Percentiles rank a stretch among this genome's conserved stretches.
phyloP scores from a whole-genome alignment of 2,888 invertebrate species.

The Acleris holmiana region DNA sequence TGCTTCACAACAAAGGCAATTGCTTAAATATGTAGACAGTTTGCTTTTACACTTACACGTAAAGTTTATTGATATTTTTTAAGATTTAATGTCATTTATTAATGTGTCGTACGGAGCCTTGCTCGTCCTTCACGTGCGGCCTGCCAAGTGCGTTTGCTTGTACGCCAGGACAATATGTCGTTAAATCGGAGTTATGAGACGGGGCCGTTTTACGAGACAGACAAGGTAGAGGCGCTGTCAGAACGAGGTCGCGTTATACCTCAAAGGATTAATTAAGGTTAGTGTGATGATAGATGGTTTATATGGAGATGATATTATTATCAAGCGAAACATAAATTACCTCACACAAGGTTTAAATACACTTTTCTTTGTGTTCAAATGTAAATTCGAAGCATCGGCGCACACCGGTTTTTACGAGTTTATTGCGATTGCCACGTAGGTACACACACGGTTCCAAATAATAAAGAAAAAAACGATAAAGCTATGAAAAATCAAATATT shows the following conservation, averaged over 20 bases:
- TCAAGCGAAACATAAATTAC: not conserved
- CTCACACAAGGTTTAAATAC: no score
- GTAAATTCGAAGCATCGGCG: no score
- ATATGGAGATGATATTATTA: conserved; percentile 4
- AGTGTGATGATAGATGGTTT: conserved; percentile 13
- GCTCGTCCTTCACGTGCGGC: conserved; percentile 22
- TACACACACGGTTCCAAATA: no score
- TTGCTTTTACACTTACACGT: no score
- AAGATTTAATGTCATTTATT: not conserved
- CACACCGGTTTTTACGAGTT: no score
- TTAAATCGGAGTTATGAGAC: conserved; percentile 46
- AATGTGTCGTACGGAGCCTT: conserved; percentile 5
- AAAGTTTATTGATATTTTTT: no score
- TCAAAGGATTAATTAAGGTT: conserved; percentile 33
- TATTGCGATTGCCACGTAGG: no score
- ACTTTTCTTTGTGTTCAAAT: no score
- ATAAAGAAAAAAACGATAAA: no score
- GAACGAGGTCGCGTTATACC: conserved; percentile 25
- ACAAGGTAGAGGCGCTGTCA: conserved; percentile 30
- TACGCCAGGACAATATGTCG: conserved; percentile 45
- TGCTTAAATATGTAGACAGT: no score
- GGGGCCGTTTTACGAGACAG: conserved; percentile 28
- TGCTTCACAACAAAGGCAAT: no score
- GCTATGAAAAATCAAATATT: no score
- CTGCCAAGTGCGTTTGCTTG: conserved; percentile 48